Evolutionary conservation across 2,797 vertebrate species (phyloP).

Genomic region (Eptatretus atami): DNA sequence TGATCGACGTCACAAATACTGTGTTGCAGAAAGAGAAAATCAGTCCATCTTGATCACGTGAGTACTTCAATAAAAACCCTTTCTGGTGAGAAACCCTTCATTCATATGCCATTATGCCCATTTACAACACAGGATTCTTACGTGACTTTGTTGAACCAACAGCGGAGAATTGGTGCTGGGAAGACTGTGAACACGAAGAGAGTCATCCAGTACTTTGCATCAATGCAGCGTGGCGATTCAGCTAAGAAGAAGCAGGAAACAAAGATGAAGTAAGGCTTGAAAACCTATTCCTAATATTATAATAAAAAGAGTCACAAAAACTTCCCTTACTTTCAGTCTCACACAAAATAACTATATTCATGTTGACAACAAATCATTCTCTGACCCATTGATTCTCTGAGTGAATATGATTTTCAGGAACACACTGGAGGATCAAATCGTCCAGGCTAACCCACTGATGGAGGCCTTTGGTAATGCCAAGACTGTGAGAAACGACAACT

Average conservation of each 20-base stretch:
- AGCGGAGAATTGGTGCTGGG: conserved; percentile 39
- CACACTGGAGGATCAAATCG: conserved; percentile 39
- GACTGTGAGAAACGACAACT: conserved; percentile 34
- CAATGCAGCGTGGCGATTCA: conserved; percentile 20
- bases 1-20: conserved; percentile 8
- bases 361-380: no score
- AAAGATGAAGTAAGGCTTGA: not conserved
- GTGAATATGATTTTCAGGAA: conserved; percentile 13
- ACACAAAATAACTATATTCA: not conserved
- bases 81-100: no score
- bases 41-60: conserved; percentile 73
- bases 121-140: no score
- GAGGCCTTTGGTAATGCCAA: conserved; percentile 34
- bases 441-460: conserved; percentile 30
- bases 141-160: conserved; percentile 6
- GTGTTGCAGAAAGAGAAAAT: conserved; percentile 37
- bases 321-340: not conserved
- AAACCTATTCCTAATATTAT: no score
- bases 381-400: no score
- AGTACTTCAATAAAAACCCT: conserved; percentile 11
- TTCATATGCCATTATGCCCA: no score
- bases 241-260: conserved; percentile 17
- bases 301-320: no score
- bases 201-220: conserved; percentile 47
- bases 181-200: conserved; percentile 42